Base-by-base conservation (phyloP, 1,140 invertebrate species). In the Eumaeus atala region DNA sequence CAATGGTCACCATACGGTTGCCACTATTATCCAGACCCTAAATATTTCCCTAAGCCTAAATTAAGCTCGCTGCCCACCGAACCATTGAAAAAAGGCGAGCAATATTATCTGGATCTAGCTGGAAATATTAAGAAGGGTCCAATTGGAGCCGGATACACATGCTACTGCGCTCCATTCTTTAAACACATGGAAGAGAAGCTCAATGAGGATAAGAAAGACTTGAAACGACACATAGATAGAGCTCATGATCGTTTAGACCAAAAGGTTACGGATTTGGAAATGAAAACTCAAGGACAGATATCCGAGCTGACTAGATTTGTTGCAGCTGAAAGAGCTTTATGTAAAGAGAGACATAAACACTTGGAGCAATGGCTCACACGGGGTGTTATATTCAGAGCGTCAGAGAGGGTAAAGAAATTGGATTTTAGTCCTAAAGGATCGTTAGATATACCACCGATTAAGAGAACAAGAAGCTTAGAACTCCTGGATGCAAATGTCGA, bases 111-210 rank as follows among this genome's bases (percentile, higher is more conserved):
- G 51, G 97, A 98, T 81, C 88, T 99, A 52, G 96, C 96, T n/a
- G 97, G 97, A 3, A 97, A 98, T 74, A 97, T 99, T 52, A 92
- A 95, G 64, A 98, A 98, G 85, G 96, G 97, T 5, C 96, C 96
- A 0, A 92, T 97, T 9, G 96, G 96, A 1, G 94, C 96, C 8
- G 94, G 95, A 0, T 94, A 95, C 68, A 93, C 93, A 1, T 95
- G 94, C 74, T 94, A 94, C 68, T 95, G 94, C 75, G 90, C 90
- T 9, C 89, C 89, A 14, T 93, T 96, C 68, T 94, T 98, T 72
- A 91, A 93, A 58, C 93, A 96, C 58, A 92, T 97, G 74, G 96
- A 97, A 78, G 92, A 95, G 48, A 93, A 94, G 59, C 74, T 97
- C 10, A 95, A 95, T 66, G 90, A 92, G 60, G 95, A 96, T 67